Evolutionary conservation across 2,797 vertebrate genomes (phyloP).

Genomic region (Avahi laniger): DNA sequence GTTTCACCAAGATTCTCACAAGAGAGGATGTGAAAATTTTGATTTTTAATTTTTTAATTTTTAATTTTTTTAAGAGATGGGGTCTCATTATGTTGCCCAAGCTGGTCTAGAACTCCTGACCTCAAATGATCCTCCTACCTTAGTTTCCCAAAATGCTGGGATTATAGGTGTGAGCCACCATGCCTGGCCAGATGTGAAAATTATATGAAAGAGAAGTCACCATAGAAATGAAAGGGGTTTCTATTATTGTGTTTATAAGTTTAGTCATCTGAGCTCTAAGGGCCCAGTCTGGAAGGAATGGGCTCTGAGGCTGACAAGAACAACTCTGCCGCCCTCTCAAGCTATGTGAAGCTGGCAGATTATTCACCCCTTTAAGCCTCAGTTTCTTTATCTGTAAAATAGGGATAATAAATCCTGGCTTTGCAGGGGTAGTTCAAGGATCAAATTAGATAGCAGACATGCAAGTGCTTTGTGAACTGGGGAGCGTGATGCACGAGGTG

Average conservation of each 20-base stretch:
- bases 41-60: too few species aligned
- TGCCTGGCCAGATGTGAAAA: neutral
- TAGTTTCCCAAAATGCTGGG: neutral
- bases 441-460: neutral
- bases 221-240: neutral
- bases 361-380: neutral
- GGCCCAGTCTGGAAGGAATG: neutral
- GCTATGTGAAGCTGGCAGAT: neutral
- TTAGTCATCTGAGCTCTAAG: neutral
- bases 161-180: too few species aligned
- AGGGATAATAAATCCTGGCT: neutral
- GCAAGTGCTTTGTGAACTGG: neutral
- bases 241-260: neutral
- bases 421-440: neutral
- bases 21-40: neutral
- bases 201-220: neutral
- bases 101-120: neutral
- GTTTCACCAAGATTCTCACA: neutral
- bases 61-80: too few species aligned
- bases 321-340: neutral
- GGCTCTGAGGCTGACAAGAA: neutral
- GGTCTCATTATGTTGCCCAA: neutral
- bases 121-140: neutral
- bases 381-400: conserved; percentile 43
- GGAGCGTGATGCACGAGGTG: neutral